Evolutionary conservation across 2,113 vertebrate genomes (phyloP).

Genomic region (Excalfactoria chinensis): DNA sequence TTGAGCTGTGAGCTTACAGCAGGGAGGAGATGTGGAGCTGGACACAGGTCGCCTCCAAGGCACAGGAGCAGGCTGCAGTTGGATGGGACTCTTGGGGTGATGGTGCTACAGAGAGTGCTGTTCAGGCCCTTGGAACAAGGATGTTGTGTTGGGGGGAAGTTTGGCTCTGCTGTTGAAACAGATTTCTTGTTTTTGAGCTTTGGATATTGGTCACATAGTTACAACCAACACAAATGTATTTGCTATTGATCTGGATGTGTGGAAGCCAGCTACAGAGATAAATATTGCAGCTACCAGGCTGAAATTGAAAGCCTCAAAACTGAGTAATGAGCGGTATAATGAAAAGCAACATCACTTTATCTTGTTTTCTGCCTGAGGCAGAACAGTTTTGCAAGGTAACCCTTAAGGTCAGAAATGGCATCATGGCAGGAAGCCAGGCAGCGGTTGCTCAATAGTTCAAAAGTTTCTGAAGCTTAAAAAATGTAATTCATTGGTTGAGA

Average conservation of each 20-base stretch:
- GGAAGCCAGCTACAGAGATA: not conserved
- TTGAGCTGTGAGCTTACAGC: not conserved
- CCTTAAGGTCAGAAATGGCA: not conserved
- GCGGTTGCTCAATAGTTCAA: slow-evolving; percentile 39
- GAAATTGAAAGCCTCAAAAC: not conserved
- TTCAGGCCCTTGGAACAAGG: fast-evolving
- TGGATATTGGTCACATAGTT: not conserved
- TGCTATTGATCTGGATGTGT: not conserved
- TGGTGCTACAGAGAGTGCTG: not conserved
- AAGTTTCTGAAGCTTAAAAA: not conserved
- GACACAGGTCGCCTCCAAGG: not conserved
- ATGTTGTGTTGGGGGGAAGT: no score
- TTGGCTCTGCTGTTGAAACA: not conserved
- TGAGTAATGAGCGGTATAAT: not conserved
- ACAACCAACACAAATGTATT: not conserved
- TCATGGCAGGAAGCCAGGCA: slow-evolving; percentile 44
- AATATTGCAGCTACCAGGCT: not conserved
- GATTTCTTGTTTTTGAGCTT: not conserved
- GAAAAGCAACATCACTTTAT: not conserved
- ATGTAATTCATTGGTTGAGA: not conserved
- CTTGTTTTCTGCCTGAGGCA: not conserved
- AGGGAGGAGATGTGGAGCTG: not conserved
- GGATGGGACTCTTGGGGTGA: not conserved
- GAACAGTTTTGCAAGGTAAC: not conserved
- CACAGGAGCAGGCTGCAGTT: not conserved